Conservation (phyloP, 2,888 invertebrate genomes). For the Drosophila anomalipes region DNA sequence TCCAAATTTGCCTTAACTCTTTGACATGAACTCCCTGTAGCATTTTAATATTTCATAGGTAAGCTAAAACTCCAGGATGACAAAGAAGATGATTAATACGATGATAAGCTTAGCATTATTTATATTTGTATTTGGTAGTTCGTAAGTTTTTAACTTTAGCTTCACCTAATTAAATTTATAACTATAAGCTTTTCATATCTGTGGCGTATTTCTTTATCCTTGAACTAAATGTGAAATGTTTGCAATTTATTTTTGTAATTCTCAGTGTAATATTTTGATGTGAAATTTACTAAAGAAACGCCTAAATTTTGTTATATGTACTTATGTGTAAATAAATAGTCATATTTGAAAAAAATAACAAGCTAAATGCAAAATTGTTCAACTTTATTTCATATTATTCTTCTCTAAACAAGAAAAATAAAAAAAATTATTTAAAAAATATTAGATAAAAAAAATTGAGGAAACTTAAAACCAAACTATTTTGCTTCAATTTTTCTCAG, state of each 20-base stretch:
- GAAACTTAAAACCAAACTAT: not conserved
- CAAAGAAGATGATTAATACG: slow-evolving; percentile 14
- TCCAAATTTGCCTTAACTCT: slow-evolving; percentile 48
- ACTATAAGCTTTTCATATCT: slow-evolving; percentile 47
- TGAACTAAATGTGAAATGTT: slow-evolving; percentile 19
- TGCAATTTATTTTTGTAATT: slow-evolving; percentile 33
- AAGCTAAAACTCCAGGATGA: slow-evolving; percentile 46
- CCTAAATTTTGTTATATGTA: slow-evolving; percentile 72
- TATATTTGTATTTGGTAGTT: slow-evolving; percentile 52
- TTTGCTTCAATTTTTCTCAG: slow-evolving; percentile 25
- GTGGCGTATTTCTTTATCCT: slow-evolving; percentile 9
- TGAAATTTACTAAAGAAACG: slow-evolving; percentile 47
- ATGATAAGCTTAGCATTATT: slow-evolving; percentile 49
- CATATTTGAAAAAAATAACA: slow-evolving; percentile 49
- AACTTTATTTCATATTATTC: not conserved
- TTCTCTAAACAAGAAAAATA: not conserved
- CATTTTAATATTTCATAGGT: slow-evolving; percentile 57
- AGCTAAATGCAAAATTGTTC: not conserved
- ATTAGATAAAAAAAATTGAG: not conserved
- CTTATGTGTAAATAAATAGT: slow-evolving; percentile 72
- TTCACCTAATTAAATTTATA: slow-evolving; percentile 46
- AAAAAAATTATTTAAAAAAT: too few relatives aligned
- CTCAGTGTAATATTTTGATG: slow-evolving; percentile 46
- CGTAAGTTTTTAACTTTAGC: slow-evolving; percentile 63
- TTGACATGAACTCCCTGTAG: slow-evolving; percentile 53